Evolutionary conservation across 2,797 vertebrate species (phyloP), one percentile per base, ranked within the genome.

Genomic region (Nannoperca obscura): DNA sequence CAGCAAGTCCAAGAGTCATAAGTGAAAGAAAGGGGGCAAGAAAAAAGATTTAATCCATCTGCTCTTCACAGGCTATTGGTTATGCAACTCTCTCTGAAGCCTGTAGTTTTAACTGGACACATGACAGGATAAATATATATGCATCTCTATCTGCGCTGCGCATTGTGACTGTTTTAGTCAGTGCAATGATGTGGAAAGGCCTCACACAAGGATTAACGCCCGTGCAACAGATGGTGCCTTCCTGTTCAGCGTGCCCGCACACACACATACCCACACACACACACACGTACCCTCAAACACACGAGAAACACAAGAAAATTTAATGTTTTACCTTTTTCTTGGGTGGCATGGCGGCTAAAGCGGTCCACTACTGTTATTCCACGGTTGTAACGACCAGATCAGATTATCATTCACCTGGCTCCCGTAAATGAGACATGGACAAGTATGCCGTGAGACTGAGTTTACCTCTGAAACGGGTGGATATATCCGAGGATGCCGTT

Each of bases 311-410:
- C 1, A 54, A 65, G 0, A 44, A 57, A 46, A 27, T 30, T 12
- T 4, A 1, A 40, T 24, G 4, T 72, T 83, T 82, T 93, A 96
- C 95, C 95, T 95, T 96, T 91, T 96, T 96, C 91, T 96, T 95
- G 76, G 95, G 95, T 27, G 95, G 94, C 95, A 96, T 96, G 86
- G 66, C 72, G 77, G 58, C 64, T 64, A 24, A 57, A 80, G 60
- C 34, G 52, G 19, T 81, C 82, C 85, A 22, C 69, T 36, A 7
- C 71, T 49, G 72, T 84, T 81, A 78, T 76, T 74, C 89, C 86
- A 71, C 85, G 78, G 61, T 70, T 82, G 44, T 27, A 55, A 67
- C 54, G 44, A 49, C 24, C 57, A n/a, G 63, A 59, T 68, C 8
- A 67, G 58, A 36, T 87, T 80, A 84, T 27, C 52, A 62, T 68